Percentiles rank a stretch among this genome's conserved stretches.
Evolutionary conservation across 2,797 vertebrate species (phyloP).

Genomic region (Sarcoramphus papa): DNA sequence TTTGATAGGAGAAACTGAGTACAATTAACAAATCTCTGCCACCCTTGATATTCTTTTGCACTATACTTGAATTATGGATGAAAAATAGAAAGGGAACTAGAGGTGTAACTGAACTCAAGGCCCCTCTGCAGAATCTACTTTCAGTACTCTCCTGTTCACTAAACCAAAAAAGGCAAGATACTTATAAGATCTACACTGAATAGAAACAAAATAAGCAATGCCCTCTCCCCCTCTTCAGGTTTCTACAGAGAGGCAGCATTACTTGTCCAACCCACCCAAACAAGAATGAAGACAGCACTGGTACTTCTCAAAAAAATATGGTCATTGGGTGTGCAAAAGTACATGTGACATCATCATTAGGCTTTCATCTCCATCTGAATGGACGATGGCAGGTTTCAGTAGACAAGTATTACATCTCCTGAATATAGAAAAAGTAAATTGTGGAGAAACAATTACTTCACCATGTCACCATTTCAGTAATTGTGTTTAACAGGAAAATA

Average conservation of each 20-base stretch:
- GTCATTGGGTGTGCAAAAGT: background rate
- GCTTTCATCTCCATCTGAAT: background rate
- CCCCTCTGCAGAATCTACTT: background rate
- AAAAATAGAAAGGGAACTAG: background rate
- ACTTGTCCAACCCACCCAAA: background rate
- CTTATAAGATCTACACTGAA: background rate
- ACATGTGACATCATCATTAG: background rate
- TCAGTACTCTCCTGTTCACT: background rate
- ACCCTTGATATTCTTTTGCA: background rate
- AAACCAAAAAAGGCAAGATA: background rate
- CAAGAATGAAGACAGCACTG: background rate
- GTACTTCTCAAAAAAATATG: background rate
- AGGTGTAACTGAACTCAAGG: background rate
- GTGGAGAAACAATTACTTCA: background rate
- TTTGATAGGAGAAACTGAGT: background rate
- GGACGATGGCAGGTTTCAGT: background rate
- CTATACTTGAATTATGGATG: background rate
- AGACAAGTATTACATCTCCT: background rate
- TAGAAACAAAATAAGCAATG: background rate
- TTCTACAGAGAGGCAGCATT: background rate
- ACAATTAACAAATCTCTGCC: background rate
- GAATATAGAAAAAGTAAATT: background rate
- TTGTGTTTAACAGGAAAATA: background rate
- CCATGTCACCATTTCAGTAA: fast-evolving
- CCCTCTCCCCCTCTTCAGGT: background rate